Evolutionary conservation across 2,797 vertebrate species (phyloP), one percentile per base, ranked within the genome.

Genomic region (Rhinophrynus dorsalis): DNA sequence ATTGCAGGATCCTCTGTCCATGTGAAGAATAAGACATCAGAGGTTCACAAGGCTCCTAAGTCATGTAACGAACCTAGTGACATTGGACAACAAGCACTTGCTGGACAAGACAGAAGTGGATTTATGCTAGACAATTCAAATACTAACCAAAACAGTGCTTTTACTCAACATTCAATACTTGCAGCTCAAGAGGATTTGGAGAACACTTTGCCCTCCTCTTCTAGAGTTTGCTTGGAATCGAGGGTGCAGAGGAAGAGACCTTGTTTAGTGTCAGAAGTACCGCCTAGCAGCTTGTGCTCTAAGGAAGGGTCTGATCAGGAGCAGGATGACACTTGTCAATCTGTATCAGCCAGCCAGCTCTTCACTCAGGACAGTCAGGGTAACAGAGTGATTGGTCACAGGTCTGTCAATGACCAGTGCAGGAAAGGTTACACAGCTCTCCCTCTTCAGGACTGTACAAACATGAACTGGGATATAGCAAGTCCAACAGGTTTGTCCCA

Each of bases 351-450:
- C 63, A 83, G 80, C 72, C 75, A 88, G 13, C 80, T 97, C 73
- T 96, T 96, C 71, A 95, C 88, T 1, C 92, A 96, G 83, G 95
- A 97, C 75, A 93, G 93, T 0, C 83, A 97, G 35, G 97, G 95
- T n/a, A 86, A 90, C 74, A 80, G 58, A 30, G 94, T 95, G 1
- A 98, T 94, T 0, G 86, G 93, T 2, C 94, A 95, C 66, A 67
- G 70, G 45, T 35, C 45, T 56, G 52, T 63, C 26, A 42, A 13
- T 6, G 38, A 42, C 23, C 2, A 1, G 0, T 0, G 1, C 1
- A 42, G 33, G 1, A 60, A 33, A 13, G 56, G 78, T 63, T 70
- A 72, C 50, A 37, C 18, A 26, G 77, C 76, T 51, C 81, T 78
- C 60, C 82, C 84, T 11, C 59, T 79, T 10, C 79, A 74, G 78